A percentile compares a stretch with the other conserved stretches of the same genome.
These are phyloP conservation scores for Drosophila ustulata DNA, from an alignment of 2,888 invertebrate species.

Conservation along the genomic window DNA sequence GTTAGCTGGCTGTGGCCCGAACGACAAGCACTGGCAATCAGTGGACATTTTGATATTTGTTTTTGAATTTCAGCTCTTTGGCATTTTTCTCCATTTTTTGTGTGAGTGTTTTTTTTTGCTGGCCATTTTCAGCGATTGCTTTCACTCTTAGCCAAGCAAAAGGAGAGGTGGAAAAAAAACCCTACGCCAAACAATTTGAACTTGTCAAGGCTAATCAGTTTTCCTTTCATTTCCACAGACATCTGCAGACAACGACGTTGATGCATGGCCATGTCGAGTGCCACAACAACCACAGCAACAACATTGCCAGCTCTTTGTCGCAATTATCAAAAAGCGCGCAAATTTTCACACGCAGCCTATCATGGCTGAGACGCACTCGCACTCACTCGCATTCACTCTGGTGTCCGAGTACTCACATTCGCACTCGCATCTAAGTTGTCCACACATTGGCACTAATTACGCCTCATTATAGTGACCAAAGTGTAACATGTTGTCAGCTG, in stretches of 20 bases:
- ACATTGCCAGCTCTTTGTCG: conserved; percentile 45
- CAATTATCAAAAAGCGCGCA: conserved; percentile 80
- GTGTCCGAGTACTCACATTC: background rate
- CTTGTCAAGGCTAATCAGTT: conserved; percentile 77
- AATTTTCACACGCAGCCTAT: conserved; percentile 73
- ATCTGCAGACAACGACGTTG: conserved; percentile 70
- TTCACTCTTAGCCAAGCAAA: conserved; percentile 56
- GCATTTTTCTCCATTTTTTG: conserved; percentile 18
- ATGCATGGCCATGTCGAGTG: conserved; percentile 66
- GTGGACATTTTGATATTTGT: conserved; percentile 76
- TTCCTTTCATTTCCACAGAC: conserved; percentile 75
- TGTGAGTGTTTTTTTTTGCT: conserved; percentile 29
- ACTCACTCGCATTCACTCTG: background rate
- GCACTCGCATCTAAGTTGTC: conserved; percentile 49
- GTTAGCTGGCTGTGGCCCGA: conserved; percentile 62
- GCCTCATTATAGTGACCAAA: conserved; percentile 81
- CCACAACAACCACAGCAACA: conserved; percentile 14
- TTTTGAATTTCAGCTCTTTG: conserved; percentile 21
- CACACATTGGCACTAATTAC: conserved; percentile 77
- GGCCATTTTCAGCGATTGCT: conserved; percentile 48
- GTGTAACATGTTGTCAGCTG: conserved; percentile 79
- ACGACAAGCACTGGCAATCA: conserved; percentile 77
- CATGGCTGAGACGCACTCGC: conserved; percentile 27
- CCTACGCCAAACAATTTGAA: conserved; percentile 70
- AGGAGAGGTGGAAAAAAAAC: conserved; percentile 5